Percentiles rank a stretch among this genome's conserved stretches.
These are phyloP conservation scores for Thereuonema tuberculata DNA, from an alignment of 1,140 invertebrate genomes.

Conservation along the genomic window DNA sequence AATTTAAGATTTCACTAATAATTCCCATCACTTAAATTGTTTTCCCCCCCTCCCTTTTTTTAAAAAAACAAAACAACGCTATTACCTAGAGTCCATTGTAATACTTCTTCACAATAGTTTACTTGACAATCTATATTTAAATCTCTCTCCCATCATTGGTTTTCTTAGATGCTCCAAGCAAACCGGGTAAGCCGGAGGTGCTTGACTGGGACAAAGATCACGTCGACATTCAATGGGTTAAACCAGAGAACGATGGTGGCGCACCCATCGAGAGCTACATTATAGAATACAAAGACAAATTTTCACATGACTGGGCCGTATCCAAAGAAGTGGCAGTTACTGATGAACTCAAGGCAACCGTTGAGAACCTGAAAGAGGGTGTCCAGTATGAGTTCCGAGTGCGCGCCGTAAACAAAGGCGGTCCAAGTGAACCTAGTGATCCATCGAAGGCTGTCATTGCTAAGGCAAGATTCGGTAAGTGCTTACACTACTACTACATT, in stretches of 20 bases:
- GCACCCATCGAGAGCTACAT: conserved; percentile 88
- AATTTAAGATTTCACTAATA: no score
- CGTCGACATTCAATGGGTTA: conserved; percentile 75
- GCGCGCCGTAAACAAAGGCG: conserved; percentile 87
- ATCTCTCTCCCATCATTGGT: background rate
- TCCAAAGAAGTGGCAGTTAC: conserved; percentile 59
- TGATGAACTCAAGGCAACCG: conserved; percentile 55
- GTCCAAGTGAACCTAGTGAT: conserved; percentile 86
- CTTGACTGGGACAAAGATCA: conserved; percentile 92
- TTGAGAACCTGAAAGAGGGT: conserved; percentile 84
- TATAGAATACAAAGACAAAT: conserved; percentile 86
- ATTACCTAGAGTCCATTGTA: no score
- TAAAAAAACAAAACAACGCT: no score
- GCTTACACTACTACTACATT: no score
- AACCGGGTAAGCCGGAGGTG: conserved; percentile 78
- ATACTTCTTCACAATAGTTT: no score
- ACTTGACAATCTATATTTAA: no score
- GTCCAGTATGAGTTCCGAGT: conserved; percentile 93
- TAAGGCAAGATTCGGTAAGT: conserved; percentile 67
- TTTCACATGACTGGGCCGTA: conserved; percentile 72
- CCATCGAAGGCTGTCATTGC: conserved; percentile 88
- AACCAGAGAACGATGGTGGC: conserved; percentile 80
- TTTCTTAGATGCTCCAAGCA: conserved; percentile 69
- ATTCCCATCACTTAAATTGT: no score
- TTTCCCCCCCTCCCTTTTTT: no score